phyloP scores from a whole-genome alignment of 2,113 vertebrate genomes.

The Arenaria interpres region DNA sequence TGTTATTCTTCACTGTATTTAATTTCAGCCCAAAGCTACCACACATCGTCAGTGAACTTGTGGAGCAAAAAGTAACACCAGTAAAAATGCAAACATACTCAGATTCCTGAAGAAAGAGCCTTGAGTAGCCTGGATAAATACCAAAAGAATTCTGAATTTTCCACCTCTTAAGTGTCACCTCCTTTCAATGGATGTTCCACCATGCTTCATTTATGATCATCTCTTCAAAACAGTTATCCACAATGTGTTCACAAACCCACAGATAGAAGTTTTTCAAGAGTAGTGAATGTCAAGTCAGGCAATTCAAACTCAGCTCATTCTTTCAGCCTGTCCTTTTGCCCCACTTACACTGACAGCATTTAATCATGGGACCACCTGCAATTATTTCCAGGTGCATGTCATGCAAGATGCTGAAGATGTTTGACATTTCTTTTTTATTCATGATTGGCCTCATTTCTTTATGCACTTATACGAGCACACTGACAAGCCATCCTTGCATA shows the following conservation, averaged over 20 bases:
- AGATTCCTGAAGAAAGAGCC: background rate
- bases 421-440: background rate
- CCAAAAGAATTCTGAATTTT: background rate
- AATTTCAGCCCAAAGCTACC: background rate
- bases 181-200: background rate
- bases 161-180: background rate
- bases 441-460: background rate
- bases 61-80: background rate
- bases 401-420: background rate
- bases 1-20: background rate
- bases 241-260: background rate
- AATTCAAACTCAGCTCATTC: background rate
- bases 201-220: background rate
- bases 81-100: background rate
- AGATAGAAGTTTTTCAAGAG: background rate
- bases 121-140: background rate
- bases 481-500: background rate
- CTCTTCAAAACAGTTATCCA: background rate
- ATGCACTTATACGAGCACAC: background rate
- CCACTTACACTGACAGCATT: background rate
- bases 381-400: background rate
- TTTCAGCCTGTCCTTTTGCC: background rate
- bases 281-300: background rate
- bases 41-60: background rate
- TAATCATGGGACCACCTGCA: background rate